Base-by-base conservation (phyloP, 2,888 invertebrate species). In the Plusia festucae region DNA sequence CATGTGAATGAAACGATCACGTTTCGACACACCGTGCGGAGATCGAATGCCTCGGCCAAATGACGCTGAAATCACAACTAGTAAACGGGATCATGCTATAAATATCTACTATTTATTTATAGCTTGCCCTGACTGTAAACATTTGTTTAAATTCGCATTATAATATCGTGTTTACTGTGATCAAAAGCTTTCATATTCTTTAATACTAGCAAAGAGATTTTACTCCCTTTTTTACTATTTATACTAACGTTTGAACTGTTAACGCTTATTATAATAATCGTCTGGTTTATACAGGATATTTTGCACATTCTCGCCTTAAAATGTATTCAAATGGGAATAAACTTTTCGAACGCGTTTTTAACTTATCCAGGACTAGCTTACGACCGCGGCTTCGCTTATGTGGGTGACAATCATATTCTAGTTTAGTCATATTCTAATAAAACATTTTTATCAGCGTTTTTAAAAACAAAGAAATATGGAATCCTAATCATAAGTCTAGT, bases 1-100 rank as follows among this genome's bases (percentile, higher is more conserved):
- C 64, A 73, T 79, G 79, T 72, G 75, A 85, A 83, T 78, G 79
- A 79, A 75, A 73, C n/a, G 53, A 56, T 79, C 82, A 83, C 79
- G 79, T 64, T 54, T 56, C 40, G 53, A 53, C 56, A 52, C 30
- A 46, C 54, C 40, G 66, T 16, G 52, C 22, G 24, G 40, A 40
- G 51, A 63, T 70, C 22, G 22, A 15, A 40, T 18, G 18, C 34
- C 9, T 49, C n/a, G 27, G 56, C 24, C 6, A 16, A 44, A 34
- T 15, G 53, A 59, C 46, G 46, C 46, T 13, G 20, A 49, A 49
- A 20, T 49, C 46, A 49, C 46, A 20, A 49, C 40, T n/a, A 40
- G 40, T 30, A 30, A 30, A 30, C 46, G 46, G 16, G 46, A 49
- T 20, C 46, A 11, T 20, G 5, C 16, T 49, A 49, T 18, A 20